A percentile compares a stretch with the other conserved stretches of the same genome.
phyloP scores from a whole-genome alignment of 2,797 vertebrate species.

The Parambassis ranga region DNA sequence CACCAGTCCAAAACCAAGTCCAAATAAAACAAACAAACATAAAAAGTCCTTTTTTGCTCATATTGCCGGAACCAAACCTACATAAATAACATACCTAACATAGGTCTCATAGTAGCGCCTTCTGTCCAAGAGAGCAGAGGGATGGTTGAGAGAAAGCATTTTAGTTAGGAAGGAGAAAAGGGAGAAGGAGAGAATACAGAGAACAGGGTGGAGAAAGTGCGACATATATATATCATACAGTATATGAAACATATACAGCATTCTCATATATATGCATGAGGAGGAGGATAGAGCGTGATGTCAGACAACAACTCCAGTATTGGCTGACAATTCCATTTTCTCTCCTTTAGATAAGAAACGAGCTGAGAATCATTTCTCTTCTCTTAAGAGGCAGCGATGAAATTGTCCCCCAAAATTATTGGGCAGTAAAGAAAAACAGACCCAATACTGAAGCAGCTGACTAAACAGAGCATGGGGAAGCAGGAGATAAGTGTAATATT shows the following conservation, averaged over 20 bases:
- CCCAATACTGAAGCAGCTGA: slow-evolving; percentile 24
- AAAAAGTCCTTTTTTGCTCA: slow-evolving; percentile 34
- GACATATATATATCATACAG: slow-evolving; percentile 72
- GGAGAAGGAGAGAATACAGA: slow-evolving; percentile 58
- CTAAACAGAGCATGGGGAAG: slow-evolving; percentile 31
- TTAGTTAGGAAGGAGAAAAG: slow-evolving; percentile 77
- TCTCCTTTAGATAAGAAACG: slow-evolving; percentile 39
- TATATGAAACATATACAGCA: slow-evolving; percentile 79
- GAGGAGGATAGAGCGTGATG: slow-evolving; percentile 45
- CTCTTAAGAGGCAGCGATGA: slow-evolving; percentile 47
- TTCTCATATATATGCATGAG: slow-evolving; percentile 72
- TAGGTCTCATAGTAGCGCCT: slow-evolving; percentile 99
- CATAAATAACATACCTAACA: slow-evolving; percentile 92
- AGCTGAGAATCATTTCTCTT: slow-evolving; percentile 41
- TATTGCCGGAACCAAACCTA: slow-evolving; percentile 79
- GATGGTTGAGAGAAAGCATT: slow-evolving; percentile 82
- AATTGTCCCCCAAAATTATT: slow-evolving; percentile 49
- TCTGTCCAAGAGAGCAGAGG: slow-evolving; percentile 89
- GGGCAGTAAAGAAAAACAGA: slow-evolving; percentile 23
- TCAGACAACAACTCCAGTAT: slow-evolving; percentile 7
- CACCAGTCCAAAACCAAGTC: slow-evolving; percentile 34
- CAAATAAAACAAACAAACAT: slow-evolving; percentile 33
- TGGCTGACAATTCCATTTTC: slow-evolving; percentile 52
- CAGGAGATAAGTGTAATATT: slow-evolving; percentile 29
- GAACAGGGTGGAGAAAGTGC: slow-evolving; percentile 42